These are phyloP conservation scores for Torymus auratus DNA, from an alignment of 2,888 invertebrate genomes.

Conservation along the genomic window DNA sequence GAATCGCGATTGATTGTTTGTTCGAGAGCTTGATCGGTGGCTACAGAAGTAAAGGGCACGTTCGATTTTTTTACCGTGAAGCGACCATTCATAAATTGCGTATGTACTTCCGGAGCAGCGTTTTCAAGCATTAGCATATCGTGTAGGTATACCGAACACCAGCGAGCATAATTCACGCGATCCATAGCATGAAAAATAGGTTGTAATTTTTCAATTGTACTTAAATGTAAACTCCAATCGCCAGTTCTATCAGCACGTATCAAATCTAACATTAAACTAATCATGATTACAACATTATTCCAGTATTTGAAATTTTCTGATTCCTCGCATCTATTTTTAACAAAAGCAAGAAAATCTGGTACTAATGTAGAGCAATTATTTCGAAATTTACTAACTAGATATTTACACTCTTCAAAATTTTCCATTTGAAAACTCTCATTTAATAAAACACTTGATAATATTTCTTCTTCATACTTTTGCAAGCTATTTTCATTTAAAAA, in stretches of 20 bases:
- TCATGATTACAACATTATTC: conserved; percentile 33
- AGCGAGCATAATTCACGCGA: conserved; percentile 15
- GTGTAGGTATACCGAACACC: conserved; percentile 24
- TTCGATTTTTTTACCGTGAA: conserved; percentile 35
- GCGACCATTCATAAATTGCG: conserved; percentile 21
- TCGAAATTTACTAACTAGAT: conserved; percentile 5
- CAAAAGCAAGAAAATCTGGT: conserved; percentile 20
- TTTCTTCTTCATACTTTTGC: conserved; percentile 10
- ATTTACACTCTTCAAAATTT: conserved; percentile 11
- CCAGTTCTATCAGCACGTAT: conserved; percentile 32
- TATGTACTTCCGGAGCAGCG: conserved; percentile 11
- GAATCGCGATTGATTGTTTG: conserved; percentile 16
- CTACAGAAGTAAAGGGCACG: conserved; percentile 36
- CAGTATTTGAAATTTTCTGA: conserved; percentile 20
- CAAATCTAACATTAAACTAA: conserved; percentile 31
- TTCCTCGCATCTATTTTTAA: conserved; percentile 8
- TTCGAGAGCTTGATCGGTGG: conserved; percentile 46
- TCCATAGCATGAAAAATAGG: conserved; percentile 28
- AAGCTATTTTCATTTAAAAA: conserved; percentile 25
- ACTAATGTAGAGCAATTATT: not conserved
- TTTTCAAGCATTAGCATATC: conserved; percentile 21
- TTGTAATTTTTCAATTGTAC: conserved; percentile 12
- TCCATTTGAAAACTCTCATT: conserved; percentile 14
- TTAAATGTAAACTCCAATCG: conserved; percentile 39
- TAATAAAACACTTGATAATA: not conserved